phyloP scores from a whole-genome alignment of 2,888 invertebrate species.

The Eretmocerus hayati region DNA sequence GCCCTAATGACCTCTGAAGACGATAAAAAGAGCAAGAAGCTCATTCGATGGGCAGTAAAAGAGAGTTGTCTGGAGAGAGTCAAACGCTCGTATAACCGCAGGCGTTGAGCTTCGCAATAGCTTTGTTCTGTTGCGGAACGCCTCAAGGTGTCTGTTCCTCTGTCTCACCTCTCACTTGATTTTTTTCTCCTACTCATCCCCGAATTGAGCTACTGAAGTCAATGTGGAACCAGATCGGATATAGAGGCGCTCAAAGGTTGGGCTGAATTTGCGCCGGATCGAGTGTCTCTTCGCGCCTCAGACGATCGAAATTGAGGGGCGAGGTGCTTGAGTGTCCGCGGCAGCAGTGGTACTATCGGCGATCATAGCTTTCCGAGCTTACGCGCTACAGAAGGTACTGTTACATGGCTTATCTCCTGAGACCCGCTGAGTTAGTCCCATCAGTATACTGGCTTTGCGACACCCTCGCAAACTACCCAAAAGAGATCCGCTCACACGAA shows the following conservation, averaged over 20 bases:
- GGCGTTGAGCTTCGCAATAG: not conserved
- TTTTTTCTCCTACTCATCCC: too few relatives aligned
- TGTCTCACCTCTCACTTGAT: slow-evolving; percentile 1
- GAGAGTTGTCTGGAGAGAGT: slow-evolving; percentile 21
- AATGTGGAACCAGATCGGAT: not conserved
- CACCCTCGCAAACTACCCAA: slow-evolving; percentile 1
- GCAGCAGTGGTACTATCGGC: slow-evolving; percentile 8
- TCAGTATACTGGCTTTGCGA: not conserved
- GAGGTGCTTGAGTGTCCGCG: not conserved
- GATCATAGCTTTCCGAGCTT: slow-evolving; percentile 1
- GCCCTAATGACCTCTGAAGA: slow-evolving; percentile 35
- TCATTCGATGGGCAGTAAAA: slow-evolving; percentile 45
- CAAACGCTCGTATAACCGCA: not conserved
- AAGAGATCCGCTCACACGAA: slow-evolving; percentile 2
- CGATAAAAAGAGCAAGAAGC: slow-evolving; percentile 44
- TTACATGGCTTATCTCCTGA: slow-evolving; percentile 5
- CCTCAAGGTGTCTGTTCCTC: not conserved
- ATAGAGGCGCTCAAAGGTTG: not conserved
- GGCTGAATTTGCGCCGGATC: slow-evolving; percentile 9
- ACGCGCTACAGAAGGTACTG: not conserved
- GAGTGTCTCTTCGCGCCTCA: slow-evolving; percentile 10
- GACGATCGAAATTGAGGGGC: too few relatives aligned
- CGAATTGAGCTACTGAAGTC: too few relatives aligned
- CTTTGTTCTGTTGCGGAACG: not conserved
- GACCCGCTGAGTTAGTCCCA: not conserved